Conservation (phyloP, 2,797 vertebrate genomes). For the Acanthiza pusilla region DNA sequence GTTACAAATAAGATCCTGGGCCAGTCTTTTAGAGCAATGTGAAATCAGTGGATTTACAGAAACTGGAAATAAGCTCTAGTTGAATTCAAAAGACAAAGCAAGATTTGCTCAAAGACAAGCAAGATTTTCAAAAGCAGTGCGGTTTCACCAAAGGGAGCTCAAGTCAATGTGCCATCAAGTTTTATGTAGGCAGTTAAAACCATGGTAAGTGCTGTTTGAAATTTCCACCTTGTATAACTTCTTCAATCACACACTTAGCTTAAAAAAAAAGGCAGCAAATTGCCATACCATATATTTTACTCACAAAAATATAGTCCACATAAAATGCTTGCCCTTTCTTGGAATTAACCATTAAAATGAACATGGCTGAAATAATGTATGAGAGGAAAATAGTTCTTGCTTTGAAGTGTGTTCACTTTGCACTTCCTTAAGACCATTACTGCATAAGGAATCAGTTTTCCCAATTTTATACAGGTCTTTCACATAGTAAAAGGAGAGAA, state of each 20-base stretch:
- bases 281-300: background rate
- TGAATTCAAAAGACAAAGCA: background rate
- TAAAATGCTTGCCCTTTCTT: background rate
- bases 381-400: background rate
- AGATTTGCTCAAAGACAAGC: background rate
- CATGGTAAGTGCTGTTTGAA: background rate
- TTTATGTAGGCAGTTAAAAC: background rate
- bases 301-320: background rate
- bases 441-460: background rate
- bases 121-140: background rate
- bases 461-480: background rate
- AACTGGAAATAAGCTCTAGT: background rate
- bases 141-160: background rate
- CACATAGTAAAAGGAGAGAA: background rate
- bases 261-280: background rate
- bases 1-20: background rate
- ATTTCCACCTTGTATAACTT: background rate
- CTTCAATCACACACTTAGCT: background rate
- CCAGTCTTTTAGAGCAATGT: background rate
- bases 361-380: background rate
- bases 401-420: background rate
- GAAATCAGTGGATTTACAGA: background rate
- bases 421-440: background rate
- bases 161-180: background rate
- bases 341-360: background rate